Evolutionary conservation across 2,888 invertebrate genomes (phyloP).

Genomic region (Aspidiotus destructor): DNA sequence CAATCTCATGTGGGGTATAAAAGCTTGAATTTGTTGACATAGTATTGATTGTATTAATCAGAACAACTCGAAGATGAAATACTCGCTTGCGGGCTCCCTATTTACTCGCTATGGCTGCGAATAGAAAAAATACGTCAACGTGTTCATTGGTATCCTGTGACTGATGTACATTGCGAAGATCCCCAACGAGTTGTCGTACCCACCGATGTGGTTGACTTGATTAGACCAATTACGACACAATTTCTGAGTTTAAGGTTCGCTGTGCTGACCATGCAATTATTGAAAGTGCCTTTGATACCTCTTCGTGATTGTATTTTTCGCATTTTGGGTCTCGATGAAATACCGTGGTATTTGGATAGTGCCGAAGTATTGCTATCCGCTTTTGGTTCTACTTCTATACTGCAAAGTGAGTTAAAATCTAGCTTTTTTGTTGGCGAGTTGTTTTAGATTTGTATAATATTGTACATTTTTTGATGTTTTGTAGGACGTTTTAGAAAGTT

Average conservation of each 20-base stretch:
- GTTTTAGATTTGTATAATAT: neutral
- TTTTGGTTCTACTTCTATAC: constrained; percentile 19
- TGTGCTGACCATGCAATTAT: constrained; percentile 48
- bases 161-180: constrained; percentile 46
- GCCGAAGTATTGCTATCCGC: constrained; percentile 32
- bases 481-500: constrained; percentile 7
- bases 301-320: constrained; percentile 35
- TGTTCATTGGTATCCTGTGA: constrained; percentile 57
- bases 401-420: constrained; percentile 6
- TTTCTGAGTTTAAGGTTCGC: constrained; percentile 53
- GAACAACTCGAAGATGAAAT: constrained; percentile 55
- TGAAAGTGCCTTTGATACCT: constrained; percentile 44
- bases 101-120: constrained; percentile 63
- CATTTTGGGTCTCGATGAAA: constrained; percentile 34
- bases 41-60: constrained; percentile 38
- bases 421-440: neutral
- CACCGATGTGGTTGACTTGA: constrained; percentile 56
- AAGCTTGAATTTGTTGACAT: neutral
- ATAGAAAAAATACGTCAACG: constrained; percentile 63
- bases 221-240: constrained; percentile 55
- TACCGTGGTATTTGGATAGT: constrained; percentile 36
- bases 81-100: constrained; percentile 55
- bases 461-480: neutral
- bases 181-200: constrained; percentile 56
- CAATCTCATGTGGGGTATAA: neutral